These are phyloP conservation scores for Gastrophysa polygoni DNA, from an alignment of 2,888 invertebrate species.

Conservation along the genomic window DNA sequence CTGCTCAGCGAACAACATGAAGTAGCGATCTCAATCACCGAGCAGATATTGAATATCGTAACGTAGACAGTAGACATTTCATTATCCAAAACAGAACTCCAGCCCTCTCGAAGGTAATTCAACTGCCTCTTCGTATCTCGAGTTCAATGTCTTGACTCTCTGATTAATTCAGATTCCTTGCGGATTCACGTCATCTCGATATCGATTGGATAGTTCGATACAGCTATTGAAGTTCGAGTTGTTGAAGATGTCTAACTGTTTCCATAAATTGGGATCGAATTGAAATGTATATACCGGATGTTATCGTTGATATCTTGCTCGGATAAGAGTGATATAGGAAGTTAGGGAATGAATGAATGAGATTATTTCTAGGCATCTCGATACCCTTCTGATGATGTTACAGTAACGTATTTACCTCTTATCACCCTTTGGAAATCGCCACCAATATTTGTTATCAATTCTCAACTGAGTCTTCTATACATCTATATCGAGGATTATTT, in stretches of 20 bases:
- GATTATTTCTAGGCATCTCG: no score
- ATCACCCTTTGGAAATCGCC: no score
- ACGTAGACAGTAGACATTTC: slow-evolving; percentile 41
- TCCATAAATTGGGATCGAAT: no score
- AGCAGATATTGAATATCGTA: slow-evolving; percentile 41
- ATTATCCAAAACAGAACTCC: slow-evolving; percentile 38
- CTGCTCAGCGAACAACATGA: slow-evolving; percentile 42
- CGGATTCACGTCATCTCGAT: slow-evolving; percentile 20
- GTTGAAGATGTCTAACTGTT: background rate
- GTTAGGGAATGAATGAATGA: no score
- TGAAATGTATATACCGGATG: no score
- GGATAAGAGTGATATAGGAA: no score
- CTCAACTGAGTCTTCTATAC: no score
- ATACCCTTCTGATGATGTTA: no score
- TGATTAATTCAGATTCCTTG: slow-evolving; percentile 24
- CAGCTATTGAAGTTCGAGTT: background rate
- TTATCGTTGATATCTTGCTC: background rate
- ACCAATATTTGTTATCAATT: no score
- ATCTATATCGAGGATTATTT: no score
- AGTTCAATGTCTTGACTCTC: slow-evolving; percentile 21
- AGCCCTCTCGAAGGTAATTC: slow-evolving; percentile 23
- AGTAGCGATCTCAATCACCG: slow-evolving; percentile 40
- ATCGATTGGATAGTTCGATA: slow-evolving; percentile 4
- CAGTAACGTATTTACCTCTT: no score
- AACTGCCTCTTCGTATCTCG: slow-evolving; percentile 15